These are phyloP conservation scores for Sphenodon punctatus DNA, from an alignment of 2,797 vertebrate genomes.

Conservation along the genomic window DNA sequence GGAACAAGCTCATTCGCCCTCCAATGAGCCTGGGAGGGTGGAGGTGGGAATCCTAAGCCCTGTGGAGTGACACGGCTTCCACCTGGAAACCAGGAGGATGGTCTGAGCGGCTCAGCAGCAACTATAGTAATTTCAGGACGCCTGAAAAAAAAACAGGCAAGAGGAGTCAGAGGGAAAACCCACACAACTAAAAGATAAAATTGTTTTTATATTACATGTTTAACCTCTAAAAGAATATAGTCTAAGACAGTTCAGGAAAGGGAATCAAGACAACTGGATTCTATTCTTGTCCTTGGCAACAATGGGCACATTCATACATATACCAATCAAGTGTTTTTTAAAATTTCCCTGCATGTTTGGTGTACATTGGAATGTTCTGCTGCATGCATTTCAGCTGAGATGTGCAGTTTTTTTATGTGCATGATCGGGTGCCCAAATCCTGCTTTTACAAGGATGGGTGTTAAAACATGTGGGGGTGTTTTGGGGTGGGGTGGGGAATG, in stretches of 20 bases:
- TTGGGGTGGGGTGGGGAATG: no score
- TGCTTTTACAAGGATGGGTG: no score
- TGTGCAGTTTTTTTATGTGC: no score
- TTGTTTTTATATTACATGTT: no score
- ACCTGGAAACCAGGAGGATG: slow-evolving; percentile 84
- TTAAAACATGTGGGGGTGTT: no score
- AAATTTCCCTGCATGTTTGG: not conserved
- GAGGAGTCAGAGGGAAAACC: no score
- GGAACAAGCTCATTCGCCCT: slow-evolving; percentile 78
- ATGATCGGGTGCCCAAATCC: no score
- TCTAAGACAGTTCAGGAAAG: not conserved
- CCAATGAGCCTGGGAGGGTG: slow-evolving; percentile 79
- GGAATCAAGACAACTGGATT: not conserved
- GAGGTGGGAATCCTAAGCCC: slow-evolving; percentile 76
- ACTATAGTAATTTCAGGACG: slow-evolving; percentile 92
- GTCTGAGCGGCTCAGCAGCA: slow-evolving; percentile 86
- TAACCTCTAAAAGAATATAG: not conserved
- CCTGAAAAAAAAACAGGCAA: slow-evolving; percentile 68
- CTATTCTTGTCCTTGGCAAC: slow-evolving; percentile 2
- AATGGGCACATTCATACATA: no score
- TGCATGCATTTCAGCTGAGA: no score
- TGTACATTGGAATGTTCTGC: no score
- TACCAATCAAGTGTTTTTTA: no score
- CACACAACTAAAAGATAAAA: no score
- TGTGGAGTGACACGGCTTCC: slow-evolving; percentile 70